Percentiles rank a stretch among this genome's conserved stretches.
Evolutionary conservation across 2,888 invertebrate species (phyloP).

Genomic region (Cephus runcator): DNA sequence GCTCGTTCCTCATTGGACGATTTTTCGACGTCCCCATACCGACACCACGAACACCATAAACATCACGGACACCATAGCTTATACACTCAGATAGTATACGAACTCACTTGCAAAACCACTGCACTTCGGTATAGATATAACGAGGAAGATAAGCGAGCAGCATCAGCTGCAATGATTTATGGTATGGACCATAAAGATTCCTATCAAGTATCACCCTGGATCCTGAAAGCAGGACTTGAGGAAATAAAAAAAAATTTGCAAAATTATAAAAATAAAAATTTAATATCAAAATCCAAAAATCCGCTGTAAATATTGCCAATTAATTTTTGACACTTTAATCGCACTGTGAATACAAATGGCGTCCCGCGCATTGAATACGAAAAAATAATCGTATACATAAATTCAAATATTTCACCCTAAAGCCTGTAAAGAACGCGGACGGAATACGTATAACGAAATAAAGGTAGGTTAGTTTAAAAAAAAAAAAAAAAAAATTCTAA

Average conservation of each 20-base stretch:
- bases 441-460: background rate
- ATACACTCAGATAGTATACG: background rate
- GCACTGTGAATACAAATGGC: background rate
- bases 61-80: background rate
- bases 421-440: too few species aligned
- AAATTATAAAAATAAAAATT: background rate
- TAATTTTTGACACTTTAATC: background rate
- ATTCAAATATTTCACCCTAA: background rate
- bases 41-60: background rate
- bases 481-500: background rate
- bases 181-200: background rate
- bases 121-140: background rate
- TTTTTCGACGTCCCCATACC: background rate
- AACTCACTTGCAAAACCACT: background rate
- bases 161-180: background rate
- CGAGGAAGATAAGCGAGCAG: background rate
- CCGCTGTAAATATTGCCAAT: background rate
- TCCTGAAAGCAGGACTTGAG: background rate
- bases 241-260: background rate
- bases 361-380: background rate
- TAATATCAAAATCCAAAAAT: background rate
- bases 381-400: background rate
- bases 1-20: background rate
- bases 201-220: background rate
- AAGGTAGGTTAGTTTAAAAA: background rate